Percentiles rank a stretch among this genome's conserved stretches.
These are phyloP conservation scores for Gasterosteus aculeatus DNA, from an alignment of 2,113 vertebrate species.

Conservation along the genomic window DNA sequence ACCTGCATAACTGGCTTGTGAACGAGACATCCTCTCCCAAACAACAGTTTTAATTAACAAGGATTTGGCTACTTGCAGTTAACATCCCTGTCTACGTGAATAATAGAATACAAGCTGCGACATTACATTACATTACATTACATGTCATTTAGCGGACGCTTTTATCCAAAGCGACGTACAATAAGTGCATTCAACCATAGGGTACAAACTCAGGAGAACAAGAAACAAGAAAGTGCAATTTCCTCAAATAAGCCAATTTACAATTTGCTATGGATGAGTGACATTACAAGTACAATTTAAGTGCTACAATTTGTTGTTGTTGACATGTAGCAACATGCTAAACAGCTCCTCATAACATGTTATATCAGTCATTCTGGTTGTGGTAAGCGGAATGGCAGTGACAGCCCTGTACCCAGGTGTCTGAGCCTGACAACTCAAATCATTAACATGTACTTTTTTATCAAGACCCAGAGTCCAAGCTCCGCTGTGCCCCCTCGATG, in stretches of 20 bases:
- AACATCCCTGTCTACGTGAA: constrained; percentile 18
- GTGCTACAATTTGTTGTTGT: no score
- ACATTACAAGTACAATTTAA: no score
- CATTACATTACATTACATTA: no score
- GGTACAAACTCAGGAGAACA: no score
- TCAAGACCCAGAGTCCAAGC: constrained; percentile 35
- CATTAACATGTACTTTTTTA: constrained; percentile 57
- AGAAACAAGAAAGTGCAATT: no score
- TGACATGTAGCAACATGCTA: constrained; percentile 39
- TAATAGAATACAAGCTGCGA: constrained; percentile 46
- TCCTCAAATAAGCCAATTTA: no score
- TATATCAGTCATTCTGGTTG: constrained; percentile 46
- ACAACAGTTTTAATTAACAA: constrained; percentile 26
- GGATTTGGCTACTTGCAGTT: constrained; percentile 18
- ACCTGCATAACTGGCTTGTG: background rate
- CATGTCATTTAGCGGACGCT: no score
- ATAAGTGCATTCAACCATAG: no score
- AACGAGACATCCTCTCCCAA: constrained; percentile 3
- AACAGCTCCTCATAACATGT: constrained; percentile 43
- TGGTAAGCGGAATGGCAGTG: constrained; percentile 34
- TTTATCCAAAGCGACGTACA: no score
- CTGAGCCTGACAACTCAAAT: constrained; percentile 48
- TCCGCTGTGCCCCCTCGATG: constrained; percentile 1
- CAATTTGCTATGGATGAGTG: no score
- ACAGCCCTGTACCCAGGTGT: constrained; percentile 66